Percentiles rank a stretch among this genome's conserved stretches.
phyloP scores from a whole-genome alignment of 2,888 invertebrate genomes.

The Cremastinae sp. region DNA sequence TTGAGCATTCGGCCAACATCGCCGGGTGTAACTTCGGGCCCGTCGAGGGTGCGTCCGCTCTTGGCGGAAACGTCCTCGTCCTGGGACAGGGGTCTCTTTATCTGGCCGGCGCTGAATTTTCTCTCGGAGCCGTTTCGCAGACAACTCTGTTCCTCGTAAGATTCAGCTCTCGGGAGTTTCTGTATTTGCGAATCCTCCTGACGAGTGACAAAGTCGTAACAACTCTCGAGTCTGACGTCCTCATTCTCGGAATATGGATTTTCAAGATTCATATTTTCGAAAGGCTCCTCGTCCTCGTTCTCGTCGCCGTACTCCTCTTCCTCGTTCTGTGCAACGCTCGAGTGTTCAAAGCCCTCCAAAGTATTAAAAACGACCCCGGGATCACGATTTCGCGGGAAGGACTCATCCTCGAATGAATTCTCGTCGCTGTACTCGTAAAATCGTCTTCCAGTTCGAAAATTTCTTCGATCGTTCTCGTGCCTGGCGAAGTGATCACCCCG shows the following conservation, averaged over 20 bases:
- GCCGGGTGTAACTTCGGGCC: constrained; percentile 78
- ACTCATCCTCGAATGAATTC: constrained; percentile 68
- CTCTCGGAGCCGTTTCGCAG: constrained; percentile 71
- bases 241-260: constrained; percentile 52
- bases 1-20: constrained; percentile 79
- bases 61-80: constrained; percentile 77
- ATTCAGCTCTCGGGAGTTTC: constrained; percentile 4
- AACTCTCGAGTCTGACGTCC: constrained; percentile 36
- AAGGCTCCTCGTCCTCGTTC: constrained; percentile 55
- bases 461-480: constrained; percentile 66
- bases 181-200: not conserved
- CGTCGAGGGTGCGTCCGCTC: constrained; percentile 76
- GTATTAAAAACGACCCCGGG: constrained; percentile 76
- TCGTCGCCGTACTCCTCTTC: constrained; percentile 56
- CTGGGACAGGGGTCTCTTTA: constrained; percentile 75
- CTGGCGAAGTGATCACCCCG: constrained; percentile 53
- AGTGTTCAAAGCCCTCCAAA: constrained; percentile 74
- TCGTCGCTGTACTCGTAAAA: constrained; percentile 69
- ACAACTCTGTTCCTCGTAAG: constrained; percentile 65
- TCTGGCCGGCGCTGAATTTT: constrained; percentile 76
- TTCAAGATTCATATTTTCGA: constrained; percentile 67
- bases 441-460: constrained; percentile 62
- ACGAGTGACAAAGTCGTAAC: not conserved
- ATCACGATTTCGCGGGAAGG: constrained; percentile 32
- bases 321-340: constrained; percentile 51